These are phyloP conservation scores for Cladopsammia gracilis DNA, from an alignment of 64 coral and sea anemone species.

Conservation along the genomic window DNA sequence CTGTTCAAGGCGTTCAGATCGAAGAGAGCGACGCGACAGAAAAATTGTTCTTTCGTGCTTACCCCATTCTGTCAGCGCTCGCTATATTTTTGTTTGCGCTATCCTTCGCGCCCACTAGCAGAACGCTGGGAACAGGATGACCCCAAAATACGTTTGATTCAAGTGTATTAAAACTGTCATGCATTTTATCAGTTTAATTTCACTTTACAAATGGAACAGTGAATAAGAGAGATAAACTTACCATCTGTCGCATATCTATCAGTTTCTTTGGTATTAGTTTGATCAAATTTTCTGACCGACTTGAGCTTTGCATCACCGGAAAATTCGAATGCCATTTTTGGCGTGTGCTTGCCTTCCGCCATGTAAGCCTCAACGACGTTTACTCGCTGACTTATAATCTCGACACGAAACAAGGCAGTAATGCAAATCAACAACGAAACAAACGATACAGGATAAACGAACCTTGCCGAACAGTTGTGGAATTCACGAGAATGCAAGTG, in stretches of 20 bases:
- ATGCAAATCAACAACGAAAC: slow-evolving; percentile 18
- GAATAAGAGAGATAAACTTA: not conserved
- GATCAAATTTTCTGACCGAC: not conserved
- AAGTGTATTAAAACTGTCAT: too few relatives aligned
- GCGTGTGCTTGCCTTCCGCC: not conserved
- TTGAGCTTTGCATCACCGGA: not conserved
- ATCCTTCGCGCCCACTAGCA: too few relatives aligned
- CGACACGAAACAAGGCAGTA: slow-evolving; percentile 16
- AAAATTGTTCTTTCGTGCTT: too few relatives aligned
- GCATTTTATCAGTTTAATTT: too few relatives aligned
- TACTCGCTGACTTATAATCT: slow-evolving; percentile 35
- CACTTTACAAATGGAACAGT: not conserved
- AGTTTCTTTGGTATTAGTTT: not conserved
- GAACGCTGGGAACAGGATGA: too few relatives aligned
- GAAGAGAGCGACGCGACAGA: too few relatives aligned
- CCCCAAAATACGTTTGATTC: too few relatives aligned
- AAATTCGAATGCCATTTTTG: not conserved
- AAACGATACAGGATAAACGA: not conserved
- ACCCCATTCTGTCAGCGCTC: too few relatives aligned
- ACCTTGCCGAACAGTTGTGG: not conserved
- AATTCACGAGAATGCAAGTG: not conserved
- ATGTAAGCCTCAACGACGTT: not conserved
- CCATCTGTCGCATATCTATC: not conserved
- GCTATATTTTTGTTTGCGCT: too few relatives aligned
- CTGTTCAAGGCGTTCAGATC: too few relatives aligned